These are phyloP conservation scores for Lates japonicus DNA, from an alignment of 2,797 vertebrate species.

Conservation along the genomic window DNA sequence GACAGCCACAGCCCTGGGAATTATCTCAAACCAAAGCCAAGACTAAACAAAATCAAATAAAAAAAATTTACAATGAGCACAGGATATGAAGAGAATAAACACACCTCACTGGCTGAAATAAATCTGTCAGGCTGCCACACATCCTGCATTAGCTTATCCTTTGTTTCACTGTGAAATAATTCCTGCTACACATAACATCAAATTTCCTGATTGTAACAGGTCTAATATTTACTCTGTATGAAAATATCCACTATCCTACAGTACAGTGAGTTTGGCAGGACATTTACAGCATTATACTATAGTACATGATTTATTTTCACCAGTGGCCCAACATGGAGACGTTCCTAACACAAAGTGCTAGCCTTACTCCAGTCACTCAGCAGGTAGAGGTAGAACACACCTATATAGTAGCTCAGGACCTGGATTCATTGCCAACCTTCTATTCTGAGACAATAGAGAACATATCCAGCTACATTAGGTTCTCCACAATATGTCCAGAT, in stretches of 20 bases:
- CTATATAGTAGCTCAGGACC: conserved; percentile 43
- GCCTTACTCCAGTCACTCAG: conserved; percentile 29
- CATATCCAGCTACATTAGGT: conserved; percentile 55
- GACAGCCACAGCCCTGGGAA: conserved; percentile 16
- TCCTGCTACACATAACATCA: conserved; percentile 10
- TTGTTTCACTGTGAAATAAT: conserved; percentile 4
- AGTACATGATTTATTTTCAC: conserved; percentile 40
- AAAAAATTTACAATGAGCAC: conserved; percentile 31
- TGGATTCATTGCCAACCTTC: conserved; percentile 47
- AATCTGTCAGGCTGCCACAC: conserved; percentile 14
- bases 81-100: conserved; percentile 56
- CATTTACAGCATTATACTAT: conserved; percentile 1
- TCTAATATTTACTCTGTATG: conserved; percentile 7
- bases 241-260: conserved; percentile 27
- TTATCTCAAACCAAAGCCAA: conserved; percentile 32
- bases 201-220: conserved; percentile 5
- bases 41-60: conserved; percentile 67
- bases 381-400: conserved; percentile 29
- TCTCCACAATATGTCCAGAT: conserved; percentile 48
- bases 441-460: conserved; percentile 59
- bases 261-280: conserved; percentile 16
- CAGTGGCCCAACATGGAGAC: conserved; percentile 44
- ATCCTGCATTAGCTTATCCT: conserved; percentile 9
- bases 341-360: conserved; percentile 26
- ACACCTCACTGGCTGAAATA: conserved; percentile 16